These are phyloP conservation scores for Botia almorhae DNA, from an alignment of 2,797 vertebrate species.

Conservation along the genomic window DNA sequence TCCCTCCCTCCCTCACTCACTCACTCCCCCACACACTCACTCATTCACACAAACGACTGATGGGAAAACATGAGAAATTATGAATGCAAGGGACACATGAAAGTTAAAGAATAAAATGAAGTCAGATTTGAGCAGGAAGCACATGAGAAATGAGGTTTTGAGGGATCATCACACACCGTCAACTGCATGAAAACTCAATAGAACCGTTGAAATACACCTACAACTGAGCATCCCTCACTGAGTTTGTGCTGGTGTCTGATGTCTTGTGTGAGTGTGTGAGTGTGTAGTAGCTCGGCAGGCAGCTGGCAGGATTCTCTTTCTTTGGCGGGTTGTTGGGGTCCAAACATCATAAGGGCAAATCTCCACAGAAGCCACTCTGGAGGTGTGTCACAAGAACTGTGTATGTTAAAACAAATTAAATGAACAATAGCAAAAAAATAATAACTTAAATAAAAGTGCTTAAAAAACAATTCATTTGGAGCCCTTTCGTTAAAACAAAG, in stretches of 20 bases:
- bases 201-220: conserved; percentile 25
- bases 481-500: conserved; percentile 93
- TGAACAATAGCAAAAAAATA: conserved; percentile 64
- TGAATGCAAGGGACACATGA: not conserved
- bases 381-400: conserved; percentile 11
- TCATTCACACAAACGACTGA: too few species aligned
- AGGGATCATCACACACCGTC: not conserved
- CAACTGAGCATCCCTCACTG: not conserved
- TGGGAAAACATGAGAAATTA: not conserved
- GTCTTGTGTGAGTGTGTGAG: not conserved
- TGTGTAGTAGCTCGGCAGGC: not conserved
- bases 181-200: not conserved
- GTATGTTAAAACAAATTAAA: conserved; percentile 50
- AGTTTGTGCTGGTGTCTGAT: not conserved
- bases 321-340: conserved; percentile 30
- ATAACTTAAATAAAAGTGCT: conserved; percentile 93
- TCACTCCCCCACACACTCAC: too few species aligned
- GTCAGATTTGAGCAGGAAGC: conserved; percentile 5
- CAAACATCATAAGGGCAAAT: conserved; percentile 13
- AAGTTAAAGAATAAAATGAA: not conserved
- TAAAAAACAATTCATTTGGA: conserved; percentile 88
- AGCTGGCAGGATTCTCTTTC: conserved; percentile 50
- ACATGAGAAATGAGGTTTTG: conserved; percentile 8
- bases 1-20: too few species aligned
- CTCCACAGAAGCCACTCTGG: not conserved